These are phyloP conservation scores for Thymelicus acteon DNA, from an alignment of 2,888 invertebrate species.

Conservation along the genomic window DNA sequence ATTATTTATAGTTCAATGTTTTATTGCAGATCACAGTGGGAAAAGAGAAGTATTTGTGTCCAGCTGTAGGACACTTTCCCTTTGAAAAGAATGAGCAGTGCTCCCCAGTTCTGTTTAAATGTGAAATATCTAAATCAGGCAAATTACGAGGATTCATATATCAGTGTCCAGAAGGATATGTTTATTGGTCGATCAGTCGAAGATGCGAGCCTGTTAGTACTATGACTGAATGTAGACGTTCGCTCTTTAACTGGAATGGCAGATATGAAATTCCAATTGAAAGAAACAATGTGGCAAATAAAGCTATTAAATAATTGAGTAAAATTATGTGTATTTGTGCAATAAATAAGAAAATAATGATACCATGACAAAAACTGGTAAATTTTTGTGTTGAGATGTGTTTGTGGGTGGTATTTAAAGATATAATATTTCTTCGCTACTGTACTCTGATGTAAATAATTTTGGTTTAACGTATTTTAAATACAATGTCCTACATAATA, in stretches of 20 bases:
- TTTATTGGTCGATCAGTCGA: conserved; percentile 91
- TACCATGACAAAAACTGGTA: no score
- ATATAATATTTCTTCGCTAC: no score
- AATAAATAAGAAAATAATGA: background rate
- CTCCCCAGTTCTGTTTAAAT: conserved; percentile 89
- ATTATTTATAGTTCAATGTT: background rate
- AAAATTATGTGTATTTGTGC: conserved; percentile 28
- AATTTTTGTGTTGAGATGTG: no score
- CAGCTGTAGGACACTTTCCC: conserved; percentile 88
- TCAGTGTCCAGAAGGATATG: conserved; percentile 90
- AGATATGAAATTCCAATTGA: conserved; percentile 85
- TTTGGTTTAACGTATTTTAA: background rate
- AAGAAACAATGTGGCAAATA: conserved; percentile 74
- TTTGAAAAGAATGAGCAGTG: conserved; percentile 88
- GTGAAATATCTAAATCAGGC: conserved; percentile 78
- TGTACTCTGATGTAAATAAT: no score
- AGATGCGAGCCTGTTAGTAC: conserved; percentile 88
- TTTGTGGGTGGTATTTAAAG: no score
- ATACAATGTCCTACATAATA: background rate
- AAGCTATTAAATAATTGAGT: conserved; percentile 15
- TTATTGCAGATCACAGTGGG: conserved; percentile 86
- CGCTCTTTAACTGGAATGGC: conserved; percentile 68
- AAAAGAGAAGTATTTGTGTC: conserved; percentile 85
- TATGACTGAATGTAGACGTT: conserved; percentile 85
- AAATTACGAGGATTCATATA: conserved; percentile 88